Evolutionary conservation across 2,888 invertebrate species (phyloP).

Genomic region (Strigamia transsilvanica): DNA sequence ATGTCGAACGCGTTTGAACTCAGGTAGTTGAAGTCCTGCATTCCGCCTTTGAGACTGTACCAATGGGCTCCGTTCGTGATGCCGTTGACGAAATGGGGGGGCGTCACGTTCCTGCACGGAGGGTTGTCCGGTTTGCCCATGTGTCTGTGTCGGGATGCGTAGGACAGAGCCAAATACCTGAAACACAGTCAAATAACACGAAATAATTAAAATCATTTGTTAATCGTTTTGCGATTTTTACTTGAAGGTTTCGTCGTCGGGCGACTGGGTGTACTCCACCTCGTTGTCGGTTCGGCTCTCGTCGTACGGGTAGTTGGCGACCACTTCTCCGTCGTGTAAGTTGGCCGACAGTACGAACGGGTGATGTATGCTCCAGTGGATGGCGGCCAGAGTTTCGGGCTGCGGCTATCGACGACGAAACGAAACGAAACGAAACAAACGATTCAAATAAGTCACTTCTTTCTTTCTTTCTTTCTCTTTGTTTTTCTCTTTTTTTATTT

Average conservation of each 20-base stretch:
- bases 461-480: too few species aligned
- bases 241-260: constrained; percentile 86
- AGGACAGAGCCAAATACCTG: constrained; percentile 74
- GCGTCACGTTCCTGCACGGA: constrained; percentile 73
- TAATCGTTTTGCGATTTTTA: constrained; percentile 61
- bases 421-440: too few species aligned
- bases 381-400: constrained; percentile 81
- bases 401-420: constrained; percentile 75
- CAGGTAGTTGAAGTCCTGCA: constrained; percentile 92
- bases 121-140: constrained; percentile 74
- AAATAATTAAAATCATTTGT: too few species aligned
- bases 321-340: constrained; percentile 82
- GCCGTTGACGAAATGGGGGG: constrained; percentile 76
- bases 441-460: too few species aligned
- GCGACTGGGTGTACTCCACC: constrained; percentile 78
- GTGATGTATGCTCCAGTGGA: constrained; percentile 76
- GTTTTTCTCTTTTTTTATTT: too few species aligned
- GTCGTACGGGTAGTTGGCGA: constrained; percentile 82
- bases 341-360: constrained; percentile 86
- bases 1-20: constrained; percentile 88
- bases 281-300: constrained; percentile 72
- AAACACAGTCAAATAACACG: too few species aligned
- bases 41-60: constrained; percentile 82
- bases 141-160: constrained; percentile 75
- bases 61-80: constrained; percentile 87